Base-by-base conservation (phyloP, 1,140 invertebrate species). In the Leptinotarsa texana region DNA sequence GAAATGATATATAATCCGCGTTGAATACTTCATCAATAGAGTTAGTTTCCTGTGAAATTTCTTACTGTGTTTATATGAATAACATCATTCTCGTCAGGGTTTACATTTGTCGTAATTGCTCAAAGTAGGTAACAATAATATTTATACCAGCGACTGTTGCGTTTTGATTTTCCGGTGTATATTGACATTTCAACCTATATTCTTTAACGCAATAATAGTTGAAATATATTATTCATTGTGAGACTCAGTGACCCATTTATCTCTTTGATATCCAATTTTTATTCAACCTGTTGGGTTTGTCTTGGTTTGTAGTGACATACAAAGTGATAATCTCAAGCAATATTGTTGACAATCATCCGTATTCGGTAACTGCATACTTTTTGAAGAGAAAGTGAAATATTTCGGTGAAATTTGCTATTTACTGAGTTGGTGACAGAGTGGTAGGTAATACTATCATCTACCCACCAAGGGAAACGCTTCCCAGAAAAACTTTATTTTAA, bases 51-150 rank as follows among this genome's bases (percentile, higher is more conserved):
- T 18, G 51, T 57, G 51, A 18, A 57, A 4, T n/a, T 57, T 15
- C 3, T 42, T 15, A 18, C n/a, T n/a, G 51, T 57, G 51, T 57
- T 57, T 13, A 57, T 17, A 5, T 57, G 13, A 57, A 17, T 57
- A 18, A 57, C 15, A 57, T 57, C 13, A 57, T 57, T 57, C 13
- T 57, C 15, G n/a, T 57, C 51, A 57, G 33, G 33, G 33, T 42
- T 57, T 57, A 57, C 51, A 57, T 33, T 33, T 33, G 27, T 17
- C 15, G 51, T 42, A 57, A 57, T 57, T 57, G 51, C 51, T 57
- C 51, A 57, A 57, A 57, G n/a, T 42, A 42, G 33, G n/a, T 15
- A 57, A 57, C 51, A 57, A 57, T 57, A 57, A n/a, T 57, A 57
- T 57, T 57, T 18, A 57, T 57, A 57, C 51, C 51, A 17, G 51